Evolutionary conservation across 2,113 vertebrate species (phyloP).

Genomic region (Caretta caretta): DNA sequence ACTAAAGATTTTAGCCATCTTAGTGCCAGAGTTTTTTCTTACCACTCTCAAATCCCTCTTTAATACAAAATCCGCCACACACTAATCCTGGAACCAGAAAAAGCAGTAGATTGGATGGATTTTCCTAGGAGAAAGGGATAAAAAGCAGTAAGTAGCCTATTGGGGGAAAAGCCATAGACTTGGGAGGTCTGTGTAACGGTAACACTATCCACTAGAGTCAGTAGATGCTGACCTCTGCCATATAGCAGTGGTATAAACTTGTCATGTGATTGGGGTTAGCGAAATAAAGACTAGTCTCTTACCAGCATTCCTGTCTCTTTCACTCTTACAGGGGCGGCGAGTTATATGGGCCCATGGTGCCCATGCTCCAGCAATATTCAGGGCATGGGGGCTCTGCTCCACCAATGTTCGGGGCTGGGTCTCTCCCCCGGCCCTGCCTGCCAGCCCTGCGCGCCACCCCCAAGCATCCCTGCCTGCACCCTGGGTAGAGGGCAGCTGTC

Average conservation of each 20-base stretch:
- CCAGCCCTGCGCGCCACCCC: fast-evolving
- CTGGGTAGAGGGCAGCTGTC: no score
- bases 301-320: neutral
- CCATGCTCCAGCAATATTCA: no score
- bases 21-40: slow-evolving; percentile 63
- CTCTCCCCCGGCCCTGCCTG: no score
- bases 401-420: no score
- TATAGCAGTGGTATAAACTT: neutral
- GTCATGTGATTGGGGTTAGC: neutral
- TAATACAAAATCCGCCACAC: slow-evolving; percentile 52
- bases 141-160: slow-evolving; percentile 34
- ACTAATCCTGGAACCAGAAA: slow-evolving; percentile 39
- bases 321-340: neutral
- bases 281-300: neutral
- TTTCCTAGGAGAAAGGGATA: slow-evolving; percentile 52
- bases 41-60: slow-evolving; percentile 62
- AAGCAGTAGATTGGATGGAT: slow-evolving; percentile 20
- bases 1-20: slow-evolving; percentile 68
- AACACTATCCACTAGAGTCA: neutral
- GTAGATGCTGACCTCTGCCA: fast-evolving
- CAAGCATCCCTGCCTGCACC: no score
- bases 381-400: no score
- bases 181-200: neutral
- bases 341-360: no score
- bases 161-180: neutral